Evolutionary conservation across 2,113 vertebrate genomes (phyloP).

Genomic region (Laticauda colubrina): DNA sequence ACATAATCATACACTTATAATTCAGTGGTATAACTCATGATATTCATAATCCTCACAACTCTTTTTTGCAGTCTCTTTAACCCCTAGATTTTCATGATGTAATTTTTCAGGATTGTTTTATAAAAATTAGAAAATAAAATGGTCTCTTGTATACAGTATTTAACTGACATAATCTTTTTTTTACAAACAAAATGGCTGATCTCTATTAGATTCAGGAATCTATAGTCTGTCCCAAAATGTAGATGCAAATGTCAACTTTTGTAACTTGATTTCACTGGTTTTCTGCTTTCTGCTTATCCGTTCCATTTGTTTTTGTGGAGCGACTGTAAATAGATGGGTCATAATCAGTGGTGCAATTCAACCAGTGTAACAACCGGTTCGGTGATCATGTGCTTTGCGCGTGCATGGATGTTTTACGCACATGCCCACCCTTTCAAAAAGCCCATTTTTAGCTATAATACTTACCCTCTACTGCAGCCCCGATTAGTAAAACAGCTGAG

Average conservation of each 20-base stretch:
- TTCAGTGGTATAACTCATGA: not conserved
- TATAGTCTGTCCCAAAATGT: not conserved
- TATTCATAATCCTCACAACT: not conserved
- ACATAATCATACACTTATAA: not conserved
- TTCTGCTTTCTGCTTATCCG: not conserved
- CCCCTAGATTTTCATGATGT: not conserved
- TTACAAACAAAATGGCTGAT: not conserved
- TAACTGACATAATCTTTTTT: not conserved
- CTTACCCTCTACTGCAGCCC: too few relatives aligned
- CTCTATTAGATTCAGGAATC: not conserved
- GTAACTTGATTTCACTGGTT: not conserved
- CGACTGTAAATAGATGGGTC: not conserved
- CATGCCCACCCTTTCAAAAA: too few relatives aligned
- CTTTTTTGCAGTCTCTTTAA: not conserved
- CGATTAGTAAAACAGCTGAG: too few relatives aligned
- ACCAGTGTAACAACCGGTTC: too few relatives aligned
- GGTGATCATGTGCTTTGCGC: too few relatives aligned
- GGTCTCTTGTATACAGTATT: not conserved
- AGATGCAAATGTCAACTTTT: not conserved
- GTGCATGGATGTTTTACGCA: accelerated
- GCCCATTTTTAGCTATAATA: too few relatives aligned
- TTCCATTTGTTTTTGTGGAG: not conserved
- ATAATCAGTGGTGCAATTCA: too few relatives aligned
- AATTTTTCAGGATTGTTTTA: not conserved
- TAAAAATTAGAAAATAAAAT: not conserved